Conservation (phyloP, 2,113 vertebrate species). For the Brachirus orientalis region DNA sequence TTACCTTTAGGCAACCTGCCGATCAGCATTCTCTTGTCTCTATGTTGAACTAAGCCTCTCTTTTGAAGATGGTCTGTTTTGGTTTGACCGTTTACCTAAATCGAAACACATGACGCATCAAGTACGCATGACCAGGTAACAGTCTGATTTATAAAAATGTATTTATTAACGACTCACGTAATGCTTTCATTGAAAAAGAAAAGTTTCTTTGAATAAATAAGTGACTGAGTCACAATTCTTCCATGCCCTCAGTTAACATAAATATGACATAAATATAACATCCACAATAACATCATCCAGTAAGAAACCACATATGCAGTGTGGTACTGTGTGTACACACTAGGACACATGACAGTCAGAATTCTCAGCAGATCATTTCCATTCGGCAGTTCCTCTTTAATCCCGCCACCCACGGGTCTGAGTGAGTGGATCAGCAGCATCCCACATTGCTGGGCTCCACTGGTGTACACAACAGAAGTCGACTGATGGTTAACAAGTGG, state of each 20-base stretch:
- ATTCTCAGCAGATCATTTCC: not conserved
- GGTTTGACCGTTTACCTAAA: no score
- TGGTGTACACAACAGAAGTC: not conserved
- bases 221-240: not conserved
- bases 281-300: not conserved
- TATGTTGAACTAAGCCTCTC: no score
- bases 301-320: not conserved
- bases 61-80: no score
- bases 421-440: not conserved
- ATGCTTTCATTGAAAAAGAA: not conserved
- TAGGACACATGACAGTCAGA: not conserved
- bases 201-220: no score
- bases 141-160: not conserved
- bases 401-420: constrained; percentile 2
- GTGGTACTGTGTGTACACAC: not conserved
- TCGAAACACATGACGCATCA: no score
- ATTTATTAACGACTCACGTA: not conserved
- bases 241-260: not conserved
- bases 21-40: no score
- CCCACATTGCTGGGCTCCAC: not conserved
- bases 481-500: constrained; percentile 1
- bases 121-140: no score
- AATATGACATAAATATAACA: constrained; percentile 11
- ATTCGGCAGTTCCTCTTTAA: not conserved
- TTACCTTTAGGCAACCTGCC: no score